Percentiles rank a stretch among this genome's conserved stretches.
Evolutionary conservation across 92 coral and sea anemone genomes (phyloP).

Genomic region (Zoanthus gigantus): DNA sequence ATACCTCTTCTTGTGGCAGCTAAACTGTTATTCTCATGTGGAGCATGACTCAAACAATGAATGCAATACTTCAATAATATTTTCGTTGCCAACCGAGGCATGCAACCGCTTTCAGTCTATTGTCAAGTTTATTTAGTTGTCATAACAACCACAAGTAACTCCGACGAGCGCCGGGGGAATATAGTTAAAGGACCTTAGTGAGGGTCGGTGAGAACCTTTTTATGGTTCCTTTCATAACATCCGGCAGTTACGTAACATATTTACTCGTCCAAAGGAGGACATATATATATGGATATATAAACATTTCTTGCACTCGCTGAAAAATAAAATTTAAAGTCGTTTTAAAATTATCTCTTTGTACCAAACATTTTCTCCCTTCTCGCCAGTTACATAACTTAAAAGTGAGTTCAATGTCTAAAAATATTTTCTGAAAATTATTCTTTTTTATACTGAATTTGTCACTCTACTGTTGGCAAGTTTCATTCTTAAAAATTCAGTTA

Average conservation of each 20-base stretch:
- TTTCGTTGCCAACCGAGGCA: slow-evolving; percentile 45
- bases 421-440: too few species aligned
- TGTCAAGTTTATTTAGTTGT: slow-evolving; percentile 28
- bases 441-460: too few species aligned
- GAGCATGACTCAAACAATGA: background rate
- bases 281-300: too few species aligned
- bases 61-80: background rate
- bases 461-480: too few species aligned
- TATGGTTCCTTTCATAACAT: background rate
- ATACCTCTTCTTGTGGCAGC: background rate
- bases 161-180: background rate
- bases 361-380: too few species aligned
- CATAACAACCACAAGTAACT: slow-evolving; percentile 36
- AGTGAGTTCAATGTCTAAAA: too few species aligned
- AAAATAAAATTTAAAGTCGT: background rate
- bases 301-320: too few species aligned
- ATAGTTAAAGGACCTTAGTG: background rate
- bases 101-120: slow-evolving; percentile 5
- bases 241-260: background rate
- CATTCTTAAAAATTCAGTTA: too few species aligned
- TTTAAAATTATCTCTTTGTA: too few species aligned
- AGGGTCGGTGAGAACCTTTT: background rate
- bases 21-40: background rate
- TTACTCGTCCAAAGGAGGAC: background rate
- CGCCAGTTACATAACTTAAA: too few species aligned